Evolutionary conservation across 2,888 invertebrate genomes (phyloP).

Genomic region (Nomada ferruginata): DNA sequence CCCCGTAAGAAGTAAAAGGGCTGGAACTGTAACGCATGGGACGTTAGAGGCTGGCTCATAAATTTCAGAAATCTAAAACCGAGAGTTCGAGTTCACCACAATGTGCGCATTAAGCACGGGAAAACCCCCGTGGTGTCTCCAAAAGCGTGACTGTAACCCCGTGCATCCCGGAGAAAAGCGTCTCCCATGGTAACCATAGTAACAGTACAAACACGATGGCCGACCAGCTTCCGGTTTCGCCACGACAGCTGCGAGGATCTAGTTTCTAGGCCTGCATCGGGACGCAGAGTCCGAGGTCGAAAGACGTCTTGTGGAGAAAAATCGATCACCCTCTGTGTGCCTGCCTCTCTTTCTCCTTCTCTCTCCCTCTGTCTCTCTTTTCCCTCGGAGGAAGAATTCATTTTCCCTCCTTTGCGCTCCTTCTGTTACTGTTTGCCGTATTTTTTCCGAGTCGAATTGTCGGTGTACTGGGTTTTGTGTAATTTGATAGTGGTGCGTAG

Average conservation of each 20-base stretch:
- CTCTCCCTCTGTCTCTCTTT: background rate
- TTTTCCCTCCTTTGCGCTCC: background rate
- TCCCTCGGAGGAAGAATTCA: background rate
- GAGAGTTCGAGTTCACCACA: constrained; percentile 69
- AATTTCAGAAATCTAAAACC: constrained; percentile 83
- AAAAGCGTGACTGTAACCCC: constrained; percentile 29
- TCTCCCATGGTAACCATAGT: constrained; percentile 82
- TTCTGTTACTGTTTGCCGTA: constrained; percentile 45
- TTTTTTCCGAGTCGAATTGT: constrained; percentile 50
- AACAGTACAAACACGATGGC: constrained; percentile 84
- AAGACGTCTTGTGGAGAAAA: constrained; percentile 10
- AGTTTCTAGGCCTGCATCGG: constrained; percentile 78
- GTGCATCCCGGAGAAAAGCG: constrained; percentile 77
- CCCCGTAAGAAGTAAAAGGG: constrained; percentile 12
- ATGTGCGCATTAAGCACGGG: constrained; percentile 77
- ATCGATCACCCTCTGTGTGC: constrained; percentile 19
- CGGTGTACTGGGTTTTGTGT: constrained; percentile 33
- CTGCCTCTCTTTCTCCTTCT: background rate
- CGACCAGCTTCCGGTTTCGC: constrained; percentile 82
- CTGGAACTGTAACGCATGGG: constrained; percentile 11
- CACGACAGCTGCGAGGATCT: constrained; percentile 82
- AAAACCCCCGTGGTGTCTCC: constrained; percentile 72
- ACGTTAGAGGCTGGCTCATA: constrained; percentile 66
- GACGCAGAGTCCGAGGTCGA: constrained; percentile 3
- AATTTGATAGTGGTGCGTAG: constrained; percentile 17